A percentile compares a stretch with the other conserved stretches of the same genome.
Conservation (phyloP, 2,888 invertebrate species). For the Latheticus oryzae region DNA sequence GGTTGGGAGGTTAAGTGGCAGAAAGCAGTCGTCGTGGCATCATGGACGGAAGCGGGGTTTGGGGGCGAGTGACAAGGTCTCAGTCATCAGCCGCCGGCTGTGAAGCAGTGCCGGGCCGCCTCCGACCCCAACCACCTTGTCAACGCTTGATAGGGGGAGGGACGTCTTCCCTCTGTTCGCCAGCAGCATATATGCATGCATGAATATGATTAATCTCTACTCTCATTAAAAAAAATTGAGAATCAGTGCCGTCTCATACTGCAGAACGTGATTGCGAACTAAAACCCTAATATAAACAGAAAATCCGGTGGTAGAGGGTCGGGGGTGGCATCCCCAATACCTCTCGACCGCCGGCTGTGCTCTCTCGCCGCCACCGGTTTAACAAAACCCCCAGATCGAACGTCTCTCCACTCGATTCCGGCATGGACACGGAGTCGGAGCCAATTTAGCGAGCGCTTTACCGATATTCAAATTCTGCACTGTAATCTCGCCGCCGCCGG, state of each 20-base stretch:
- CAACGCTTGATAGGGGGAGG: conserved; percentile 20
- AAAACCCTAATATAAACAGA: conserved; percentile 42
- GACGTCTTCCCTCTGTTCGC: conserved; percentile 1
- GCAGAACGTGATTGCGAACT: conserved; percentile 40
- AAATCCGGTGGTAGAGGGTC: conserved; percentile 35
- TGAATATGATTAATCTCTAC: conserved; percentile 6
- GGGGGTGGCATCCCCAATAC: conserved; percentile 30
- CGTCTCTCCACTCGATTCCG: conserved; percentile 26
- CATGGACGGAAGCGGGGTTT: conserved; percentile 53
- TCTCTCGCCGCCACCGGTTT: conserved; percentile 37
- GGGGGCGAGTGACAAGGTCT: conserved; percentile 60
- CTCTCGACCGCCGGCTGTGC: conserved; percentile 34
- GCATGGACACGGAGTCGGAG: conserved; percentile 35
- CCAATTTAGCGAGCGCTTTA: conserved; percentile 26
- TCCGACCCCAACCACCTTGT: conserved; percentile 36
- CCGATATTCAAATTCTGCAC: conserved; percentile 40
- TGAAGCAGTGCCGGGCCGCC: conserved; percentile 41
- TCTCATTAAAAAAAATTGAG: conserved; percentile 21
- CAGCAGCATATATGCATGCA: conserved; percentile 1
- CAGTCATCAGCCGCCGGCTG: conserved; percentile 59
- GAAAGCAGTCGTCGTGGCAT: conserved; percentile 55
- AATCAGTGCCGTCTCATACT: conserved; percentile 34
- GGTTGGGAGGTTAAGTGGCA: conserved; percentile 52
- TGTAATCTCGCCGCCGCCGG: conserved; percentile 29
- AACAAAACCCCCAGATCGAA: conserved; percentile 36